Evolutionary conservation across 2,888 invertebrate genomes (phyloP).

Genomic region (Smittia aterrima): DNA sequence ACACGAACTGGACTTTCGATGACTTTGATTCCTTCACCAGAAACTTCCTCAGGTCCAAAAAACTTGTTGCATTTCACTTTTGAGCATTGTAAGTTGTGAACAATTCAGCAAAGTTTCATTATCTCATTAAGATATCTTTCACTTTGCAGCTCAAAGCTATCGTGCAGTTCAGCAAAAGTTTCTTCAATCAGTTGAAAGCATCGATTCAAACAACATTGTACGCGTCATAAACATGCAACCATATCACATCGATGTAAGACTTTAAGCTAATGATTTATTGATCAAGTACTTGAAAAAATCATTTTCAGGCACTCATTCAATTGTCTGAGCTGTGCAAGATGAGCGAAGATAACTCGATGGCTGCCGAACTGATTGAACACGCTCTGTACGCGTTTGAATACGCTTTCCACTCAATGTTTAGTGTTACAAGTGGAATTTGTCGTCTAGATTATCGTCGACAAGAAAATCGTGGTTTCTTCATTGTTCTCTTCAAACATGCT

Average conservation of each 20-base stretch:
- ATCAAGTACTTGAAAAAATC: neutral
- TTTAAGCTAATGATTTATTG: neutral
- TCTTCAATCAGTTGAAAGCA: constrained; percentile 72
- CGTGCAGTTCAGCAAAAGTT: constrained; percentile 72
- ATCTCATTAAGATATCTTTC: constrained; percentile 51
- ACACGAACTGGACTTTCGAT: constrained; percentile 72
- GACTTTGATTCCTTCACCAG: constrained; percentile 59
- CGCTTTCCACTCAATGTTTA: constrained; percentile 77
- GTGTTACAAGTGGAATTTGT: constrained; percentile 69
- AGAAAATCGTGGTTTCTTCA: constrained; percentile 78
- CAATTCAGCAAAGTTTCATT: neutral
- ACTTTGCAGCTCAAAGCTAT: constrained; percentile 70
- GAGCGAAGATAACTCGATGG: constrained; percentile 75
- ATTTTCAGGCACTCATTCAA: constrained; percentile 63
- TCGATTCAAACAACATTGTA: constrained; percentile 75
- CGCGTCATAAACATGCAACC: constrained; percentile 71
- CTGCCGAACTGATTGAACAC: constrained; percentile 75
- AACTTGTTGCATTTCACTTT: constrained; percentile 43
- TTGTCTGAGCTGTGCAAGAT: constrained; percentile 73
- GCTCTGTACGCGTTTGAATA: constrained; percentile 75
- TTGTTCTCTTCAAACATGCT: constrained; percentile 79
- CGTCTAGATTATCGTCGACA: constrained; percentile 73
- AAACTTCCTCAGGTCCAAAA: constrained; percentile 44
- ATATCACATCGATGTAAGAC: constrained; percentile 67
- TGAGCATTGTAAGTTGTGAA: constrained; percentile 11